Conservation (phyloP, 2,888 invertebrate genomes). For the Thera obeliscata region DNA sequence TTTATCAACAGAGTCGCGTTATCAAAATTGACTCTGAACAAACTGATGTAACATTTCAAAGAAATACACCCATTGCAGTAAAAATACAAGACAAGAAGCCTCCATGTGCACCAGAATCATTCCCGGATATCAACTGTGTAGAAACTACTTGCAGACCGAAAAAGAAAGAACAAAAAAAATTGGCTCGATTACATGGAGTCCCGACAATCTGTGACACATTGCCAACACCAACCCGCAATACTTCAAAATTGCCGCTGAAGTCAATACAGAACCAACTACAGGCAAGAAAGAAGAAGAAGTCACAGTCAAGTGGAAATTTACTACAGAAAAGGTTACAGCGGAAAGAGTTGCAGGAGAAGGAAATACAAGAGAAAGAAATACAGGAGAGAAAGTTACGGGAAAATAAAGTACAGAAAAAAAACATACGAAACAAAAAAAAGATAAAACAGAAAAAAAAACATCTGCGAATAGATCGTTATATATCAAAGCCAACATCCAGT, state of each 20-base stretch:
- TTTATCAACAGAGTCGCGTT: background rate
- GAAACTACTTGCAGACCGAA: slow-evolving; percentile 11
- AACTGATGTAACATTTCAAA: background rate
- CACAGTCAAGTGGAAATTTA: background rate
- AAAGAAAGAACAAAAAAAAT: background rate
- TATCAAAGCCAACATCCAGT: slow-evolving; percentile 1
- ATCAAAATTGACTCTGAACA: slow-evolving; percentile 4
- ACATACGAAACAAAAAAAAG: background rate
- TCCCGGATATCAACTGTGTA: slow-evolving; percentile 8
- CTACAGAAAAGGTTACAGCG: background rate
- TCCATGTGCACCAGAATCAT: slow-evolving; percentile 3
- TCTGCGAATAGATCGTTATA: background rate
- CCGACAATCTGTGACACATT: slow-evolving; percentile 3
- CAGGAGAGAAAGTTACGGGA: background rate
- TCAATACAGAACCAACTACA: background rate
- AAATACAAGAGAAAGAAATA: background rate
- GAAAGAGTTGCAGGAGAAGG: background rate
- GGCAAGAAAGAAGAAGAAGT: background rate
- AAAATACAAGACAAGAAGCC: background rate
- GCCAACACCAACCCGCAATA: background rate
- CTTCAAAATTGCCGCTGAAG: background rate
- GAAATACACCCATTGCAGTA: slow-evolving; percentile 1
- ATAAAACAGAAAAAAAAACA: background rate
- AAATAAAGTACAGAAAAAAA: background rate
- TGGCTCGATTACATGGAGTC: slow-evolving; percentile 1